These are phyloP conservation scores for Odontamblyopus lacepedii DNA, from an alignment of 2,797 vertebrate genomes.

Conservation along the genomic window DNA sequence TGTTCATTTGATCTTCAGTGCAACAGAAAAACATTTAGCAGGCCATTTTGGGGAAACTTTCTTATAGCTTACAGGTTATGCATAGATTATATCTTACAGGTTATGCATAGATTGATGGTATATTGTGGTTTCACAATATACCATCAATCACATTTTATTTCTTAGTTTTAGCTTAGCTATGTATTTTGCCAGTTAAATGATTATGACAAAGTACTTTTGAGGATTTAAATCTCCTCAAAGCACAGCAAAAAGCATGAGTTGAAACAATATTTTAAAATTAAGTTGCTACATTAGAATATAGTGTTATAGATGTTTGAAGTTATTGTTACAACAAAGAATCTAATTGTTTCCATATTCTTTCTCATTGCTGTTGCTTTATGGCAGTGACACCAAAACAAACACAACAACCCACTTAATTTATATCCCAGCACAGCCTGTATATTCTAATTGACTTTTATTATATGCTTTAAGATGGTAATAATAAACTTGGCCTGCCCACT, in stretches of 20 bases:
- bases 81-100: no score
- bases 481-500: constrained; percentile 3
- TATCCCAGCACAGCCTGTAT: neutral
- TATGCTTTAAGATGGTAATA: constrained; percentile 8
- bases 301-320: neutral
- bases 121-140: neutral
- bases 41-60: no score
- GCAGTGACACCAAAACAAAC: neutral
- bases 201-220: no score
- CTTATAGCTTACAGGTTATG: no score
- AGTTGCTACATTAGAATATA: no score
- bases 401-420: constrained; percentile 6
- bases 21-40: constrained; percentile 8
- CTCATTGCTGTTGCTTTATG: neutral
- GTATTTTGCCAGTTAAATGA: no score
- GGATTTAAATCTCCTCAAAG: no score
- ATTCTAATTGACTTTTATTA: constrained; percentile 15
- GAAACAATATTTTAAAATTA: no score
- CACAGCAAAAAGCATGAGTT: no score
- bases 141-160: no score
- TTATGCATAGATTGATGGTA: neutral
- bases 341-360: neutral
- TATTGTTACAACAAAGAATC: neutral
- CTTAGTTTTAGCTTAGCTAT: no score
- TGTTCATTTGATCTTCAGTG: neutral